These are phyloP conservation scores for Aselliscus stoliczkanus DNA, from an alignment of 2,797 vertebrate genomes.

Conservation along the genomic window DNA sequence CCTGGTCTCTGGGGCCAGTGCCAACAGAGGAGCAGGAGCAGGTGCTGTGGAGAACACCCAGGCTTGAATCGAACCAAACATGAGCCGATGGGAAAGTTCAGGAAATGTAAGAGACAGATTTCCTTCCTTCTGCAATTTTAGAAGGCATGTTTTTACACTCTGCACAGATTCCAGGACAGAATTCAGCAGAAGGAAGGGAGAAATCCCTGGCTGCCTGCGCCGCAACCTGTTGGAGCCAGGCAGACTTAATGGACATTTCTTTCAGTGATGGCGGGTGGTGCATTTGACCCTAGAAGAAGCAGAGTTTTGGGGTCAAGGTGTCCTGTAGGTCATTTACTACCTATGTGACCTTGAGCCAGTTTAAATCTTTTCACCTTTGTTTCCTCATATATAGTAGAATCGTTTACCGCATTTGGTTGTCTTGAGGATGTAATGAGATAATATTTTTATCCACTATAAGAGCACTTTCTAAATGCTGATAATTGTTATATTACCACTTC, in stretches of 20 bases:
- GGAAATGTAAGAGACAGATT: neutral
- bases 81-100: neutral
- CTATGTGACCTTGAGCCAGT: neutral
- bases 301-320: neutral
- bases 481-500: neutral
- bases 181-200: neutral
- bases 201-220: neutral
- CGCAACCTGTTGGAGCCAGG: neutral
- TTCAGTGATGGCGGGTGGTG: accelerated
- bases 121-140: no score
- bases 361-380: neutral
- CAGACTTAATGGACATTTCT: neutral
- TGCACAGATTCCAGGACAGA: neutral
- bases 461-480: neutral
- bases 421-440: neutral
- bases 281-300: neutral
- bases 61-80: neutral
- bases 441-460: neutral
- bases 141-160: neutral
- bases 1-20: neutral
- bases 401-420: neutral
- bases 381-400: neutral
- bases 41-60: no score
- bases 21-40: neutral
- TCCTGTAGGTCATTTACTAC: neutral